These are phyloP conservation scores for Burhinus oedicnemus DNA, from an alignment of 2,113 vertebrate genomes.

Conservation along the genomic window DNA sequence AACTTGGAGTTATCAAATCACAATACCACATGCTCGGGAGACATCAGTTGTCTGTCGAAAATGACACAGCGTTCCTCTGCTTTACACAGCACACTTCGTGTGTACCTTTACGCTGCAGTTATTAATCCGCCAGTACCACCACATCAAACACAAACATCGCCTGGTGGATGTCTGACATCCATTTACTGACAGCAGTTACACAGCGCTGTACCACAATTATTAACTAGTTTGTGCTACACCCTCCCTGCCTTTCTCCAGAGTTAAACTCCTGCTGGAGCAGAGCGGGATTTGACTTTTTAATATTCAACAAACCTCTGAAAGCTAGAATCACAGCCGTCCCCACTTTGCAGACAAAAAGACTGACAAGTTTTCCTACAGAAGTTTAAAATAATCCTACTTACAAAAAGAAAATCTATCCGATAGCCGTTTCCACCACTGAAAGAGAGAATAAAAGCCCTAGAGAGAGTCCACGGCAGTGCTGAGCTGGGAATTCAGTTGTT, in stretches of 20 bases:
- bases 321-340: background rate
- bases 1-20: background rate
- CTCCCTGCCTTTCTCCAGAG: background rate
- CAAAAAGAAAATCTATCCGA: constrained; percentile 24
- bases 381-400: constrained; percentile 24
- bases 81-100: background rate
- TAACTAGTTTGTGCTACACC: background rate
- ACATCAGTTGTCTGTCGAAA: constrained; percentile 19
- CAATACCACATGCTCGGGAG: background rate
- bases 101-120: constrained; percentile 8
- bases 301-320: background rate
- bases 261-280: background rate
- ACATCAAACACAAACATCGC: constrained; percentile 12
- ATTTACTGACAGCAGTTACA: background rate
- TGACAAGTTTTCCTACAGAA: constrained; percentile 14
- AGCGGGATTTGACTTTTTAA: background rate
- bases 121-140: background rate
- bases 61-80: constrained; percentile 43
- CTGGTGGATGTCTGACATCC: background rate
- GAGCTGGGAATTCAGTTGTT: constrained; percentile 60
- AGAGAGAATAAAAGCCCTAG: constrained; percentile 40
- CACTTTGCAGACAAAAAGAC: background rate
- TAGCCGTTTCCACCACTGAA: background rate
- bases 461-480: constrained; percentile 26
- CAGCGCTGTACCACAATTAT: background rate